A percentile compares a stretch with the other conserved stretches of the same genome.
Evolutionary conservation across 2,888 invertebrate genomes (phyloP).

Genomic region (Melinaea marsaeus): DNA sequence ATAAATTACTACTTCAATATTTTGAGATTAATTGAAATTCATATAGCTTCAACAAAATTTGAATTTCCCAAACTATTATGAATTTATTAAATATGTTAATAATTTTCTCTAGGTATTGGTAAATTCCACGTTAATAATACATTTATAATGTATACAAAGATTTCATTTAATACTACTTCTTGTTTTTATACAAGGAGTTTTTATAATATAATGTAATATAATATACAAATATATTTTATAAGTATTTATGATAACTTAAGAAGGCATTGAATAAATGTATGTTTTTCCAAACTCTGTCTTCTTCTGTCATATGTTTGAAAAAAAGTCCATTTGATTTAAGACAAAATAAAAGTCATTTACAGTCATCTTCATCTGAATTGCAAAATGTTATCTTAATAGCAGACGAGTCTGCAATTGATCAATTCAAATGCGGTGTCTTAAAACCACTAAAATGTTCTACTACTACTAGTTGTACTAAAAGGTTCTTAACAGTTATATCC

Average conservation of each 20-base stretch:
- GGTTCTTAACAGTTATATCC: conserved; percentile 13
- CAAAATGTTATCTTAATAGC: conserved; percentile 19
- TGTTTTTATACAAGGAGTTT: too few relatives aligned
- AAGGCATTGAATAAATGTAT: not conserved
- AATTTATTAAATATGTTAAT: too few relatives aligned
- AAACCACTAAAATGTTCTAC: conserved; percentile 14
- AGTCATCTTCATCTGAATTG: conserved; percentile 15
- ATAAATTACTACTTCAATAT: too few relatives aligned
- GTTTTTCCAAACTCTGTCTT: not conserved
- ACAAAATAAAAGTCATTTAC: conserved; percentile 9
- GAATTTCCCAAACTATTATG: too few relatives aligned
- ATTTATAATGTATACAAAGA: not conserved
- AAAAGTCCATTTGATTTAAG: conserved; percentile 5
- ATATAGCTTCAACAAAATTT: too few relatives aligned
- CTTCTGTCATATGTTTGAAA: not conserved
- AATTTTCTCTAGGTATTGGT: too few relatives aligned
- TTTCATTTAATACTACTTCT: too few relatives aligned
- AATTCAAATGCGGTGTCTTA: conserved; percentile 10
- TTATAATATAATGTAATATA: too few relatives aligned
- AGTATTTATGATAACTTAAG: not conserved
- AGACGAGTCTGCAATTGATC: conserved; percentile 13
- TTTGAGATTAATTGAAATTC: too few relatives aligned
- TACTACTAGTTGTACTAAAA: too few relatives aligned
- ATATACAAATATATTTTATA: too few relatives aligned
- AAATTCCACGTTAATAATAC: not conserved